phyloP scores from a whole-genome alignment of 2,113 vertebrate genomes.

The Scytalopus superciliaris region DNA sequence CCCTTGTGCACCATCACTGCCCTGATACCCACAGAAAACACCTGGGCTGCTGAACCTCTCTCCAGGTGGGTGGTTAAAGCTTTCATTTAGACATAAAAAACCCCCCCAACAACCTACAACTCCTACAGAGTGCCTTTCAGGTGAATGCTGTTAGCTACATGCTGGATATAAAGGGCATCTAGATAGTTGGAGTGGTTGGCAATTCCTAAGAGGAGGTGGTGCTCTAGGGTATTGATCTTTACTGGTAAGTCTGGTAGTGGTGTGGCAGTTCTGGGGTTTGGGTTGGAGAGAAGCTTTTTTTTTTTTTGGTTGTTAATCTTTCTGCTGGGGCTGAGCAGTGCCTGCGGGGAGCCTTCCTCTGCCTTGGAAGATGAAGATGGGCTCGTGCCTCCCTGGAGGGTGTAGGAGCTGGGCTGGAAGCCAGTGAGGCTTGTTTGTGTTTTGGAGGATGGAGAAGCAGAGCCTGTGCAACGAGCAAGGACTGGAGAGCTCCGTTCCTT shows the following conservation, averaged over 20 bases:
- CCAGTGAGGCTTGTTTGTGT: neutral
- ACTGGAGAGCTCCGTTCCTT: neutral
- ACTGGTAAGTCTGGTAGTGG: neutral
- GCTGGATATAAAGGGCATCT: neutral
- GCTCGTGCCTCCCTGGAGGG: neutral
- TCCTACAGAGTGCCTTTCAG: neutral
- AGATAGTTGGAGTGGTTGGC: accelerated
- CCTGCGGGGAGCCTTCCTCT: neutral
- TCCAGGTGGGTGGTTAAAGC: neutral
- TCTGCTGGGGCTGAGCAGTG: neutral
- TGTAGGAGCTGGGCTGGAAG: neutral
- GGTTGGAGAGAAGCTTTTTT: neutral
- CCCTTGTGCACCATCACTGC: neutral
- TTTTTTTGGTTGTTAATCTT: neutral
- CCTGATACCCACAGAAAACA: neutral
- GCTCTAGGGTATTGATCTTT: neutral
- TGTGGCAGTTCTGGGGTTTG: neutral
- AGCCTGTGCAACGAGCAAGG: neutral
- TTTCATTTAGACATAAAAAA: neutral
- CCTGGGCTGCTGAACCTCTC: neutral
- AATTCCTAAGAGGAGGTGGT: neutral
- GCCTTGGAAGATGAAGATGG: neutral
- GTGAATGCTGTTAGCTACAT: neutral
- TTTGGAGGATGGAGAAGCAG: neutral
- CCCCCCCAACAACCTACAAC: neutral